phyloP scores from a whole-genome alignment of 2,113 vertebrate genomes.

The Lontra canadensis region DNA sequence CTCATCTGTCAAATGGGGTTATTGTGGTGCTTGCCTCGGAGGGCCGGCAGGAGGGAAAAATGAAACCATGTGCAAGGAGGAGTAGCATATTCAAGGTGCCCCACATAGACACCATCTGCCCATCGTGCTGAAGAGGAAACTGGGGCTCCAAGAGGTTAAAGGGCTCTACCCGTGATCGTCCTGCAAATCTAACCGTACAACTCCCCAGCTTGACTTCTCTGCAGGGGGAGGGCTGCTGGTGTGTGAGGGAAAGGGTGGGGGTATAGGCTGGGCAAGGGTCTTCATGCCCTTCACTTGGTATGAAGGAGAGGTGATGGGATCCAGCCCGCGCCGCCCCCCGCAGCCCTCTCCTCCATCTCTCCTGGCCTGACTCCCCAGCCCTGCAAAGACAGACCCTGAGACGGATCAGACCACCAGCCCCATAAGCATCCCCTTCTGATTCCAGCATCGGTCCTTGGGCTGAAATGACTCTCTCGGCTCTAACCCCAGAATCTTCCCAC shows the following conservation, averaged over 20 bases:
- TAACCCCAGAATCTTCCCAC: not conserved
- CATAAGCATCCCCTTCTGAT: not conserved
- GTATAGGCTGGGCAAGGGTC: fast-evolving
- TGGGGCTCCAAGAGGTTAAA: not conserved
- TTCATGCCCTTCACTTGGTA: not conserved
- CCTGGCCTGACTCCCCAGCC: not conserved
- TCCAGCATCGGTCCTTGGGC: not conserved
- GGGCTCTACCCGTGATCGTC: fast-evolving
- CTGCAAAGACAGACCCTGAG: not conserved
- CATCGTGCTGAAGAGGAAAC: not conserved
- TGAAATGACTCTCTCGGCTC: not conserved
- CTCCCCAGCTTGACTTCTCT: not conserved
- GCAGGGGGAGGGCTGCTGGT: fast-evolving
- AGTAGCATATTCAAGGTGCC: fast-evolving
- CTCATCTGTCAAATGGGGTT: not conserved
- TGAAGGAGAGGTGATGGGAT: not conserved
- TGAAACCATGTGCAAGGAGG: fast-evolving
- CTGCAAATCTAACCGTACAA: not conserved
- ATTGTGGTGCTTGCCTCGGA: fast-evolving
- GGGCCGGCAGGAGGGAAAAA: not conserved
- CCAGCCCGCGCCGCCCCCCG: no score
- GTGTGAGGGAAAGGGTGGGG: no score
- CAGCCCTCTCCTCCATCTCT: not conserved
- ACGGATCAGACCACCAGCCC: not conserved
- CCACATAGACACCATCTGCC: no score